A percentile compares a stretch with the other conserved stretches of the same genome.
Evolutionary conservation across 37 sponge, comb jelly and placozoan genomes (phyloP).

Genomic region (Hexactinellida sp.): DNA sequence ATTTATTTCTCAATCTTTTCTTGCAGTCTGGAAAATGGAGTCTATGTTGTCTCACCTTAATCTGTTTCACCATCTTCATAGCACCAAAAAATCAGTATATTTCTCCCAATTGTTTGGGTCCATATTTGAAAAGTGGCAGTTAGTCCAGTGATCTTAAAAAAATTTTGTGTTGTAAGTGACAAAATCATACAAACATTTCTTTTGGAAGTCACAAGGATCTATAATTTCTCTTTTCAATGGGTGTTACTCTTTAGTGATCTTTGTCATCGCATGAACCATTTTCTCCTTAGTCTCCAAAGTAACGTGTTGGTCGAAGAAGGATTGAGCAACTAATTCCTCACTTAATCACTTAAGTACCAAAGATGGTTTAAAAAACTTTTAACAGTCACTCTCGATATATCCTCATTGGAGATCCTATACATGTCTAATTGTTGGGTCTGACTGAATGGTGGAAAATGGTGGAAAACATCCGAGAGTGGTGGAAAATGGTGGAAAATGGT

Average conservation of each 20-base stretch:
- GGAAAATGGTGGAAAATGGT: no score
- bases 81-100: not conserved
- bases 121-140: not conserved
- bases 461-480: no score
- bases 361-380: no score
- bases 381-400: no score
- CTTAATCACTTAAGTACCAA: no score
- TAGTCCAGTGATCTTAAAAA: not conserved
- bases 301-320: no score
- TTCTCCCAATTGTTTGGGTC: not conserved
- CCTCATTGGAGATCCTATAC: no score
- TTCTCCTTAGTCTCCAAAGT: no score
- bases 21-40: not conserved
- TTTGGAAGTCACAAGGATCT: not conserved
- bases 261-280: not conserved
- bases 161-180: not conserved
- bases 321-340: no score
- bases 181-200: not conserved
- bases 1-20: not conserved
- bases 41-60: not conserved
- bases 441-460: no score
- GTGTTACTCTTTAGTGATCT: not conserved
- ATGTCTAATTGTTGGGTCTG: no score
- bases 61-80: not conserved
- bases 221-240: not conserved